Conservation (phyloP, 2,113 vertebrate genomes). For the Plecotus auritus region DNA sequence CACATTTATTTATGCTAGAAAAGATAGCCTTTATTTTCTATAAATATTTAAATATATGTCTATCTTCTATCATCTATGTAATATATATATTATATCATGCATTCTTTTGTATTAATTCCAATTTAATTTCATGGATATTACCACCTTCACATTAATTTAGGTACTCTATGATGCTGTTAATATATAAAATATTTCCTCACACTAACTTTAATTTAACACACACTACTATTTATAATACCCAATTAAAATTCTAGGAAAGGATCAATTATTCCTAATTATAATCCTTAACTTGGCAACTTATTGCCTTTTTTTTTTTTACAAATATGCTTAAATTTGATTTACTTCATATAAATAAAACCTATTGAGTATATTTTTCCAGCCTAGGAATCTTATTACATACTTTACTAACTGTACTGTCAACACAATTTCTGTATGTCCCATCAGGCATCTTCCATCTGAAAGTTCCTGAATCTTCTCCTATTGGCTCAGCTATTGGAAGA, state of each 20-base stretch:
- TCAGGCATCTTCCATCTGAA: slow-evolving; percentile 96
- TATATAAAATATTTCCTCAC: not conserved
- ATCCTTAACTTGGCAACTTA: not conserved
- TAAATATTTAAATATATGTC: not conserved
- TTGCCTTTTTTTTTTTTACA: not conserved
- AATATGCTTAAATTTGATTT: not conserved
- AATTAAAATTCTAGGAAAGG: not conserved
- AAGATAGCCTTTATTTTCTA: not conserved
- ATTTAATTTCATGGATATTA: not conserved
- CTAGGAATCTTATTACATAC: not conserved
- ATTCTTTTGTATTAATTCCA: not conserved
- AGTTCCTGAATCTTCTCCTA: slow-evolving; percentile 91
- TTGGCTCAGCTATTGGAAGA: slow-evolving; percentile 92
- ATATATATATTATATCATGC: not conserved
- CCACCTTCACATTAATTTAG: not conserved
- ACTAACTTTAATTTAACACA: not conserved
- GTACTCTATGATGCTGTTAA: not conserved
- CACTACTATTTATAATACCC: not conserved
- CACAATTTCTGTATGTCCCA: slow-evolving; percentile 44
- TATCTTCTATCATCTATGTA: not conserved
- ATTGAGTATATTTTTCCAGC: not conserved
- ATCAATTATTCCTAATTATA: not conserved
- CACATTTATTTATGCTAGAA: not conserved
- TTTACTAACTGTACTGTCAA: not conserved
- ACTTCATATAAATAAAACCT: not conserved